Base-by-base conservation (phyloP, 2,113 vertebrate species). In the Struthio camelus region DNA sequence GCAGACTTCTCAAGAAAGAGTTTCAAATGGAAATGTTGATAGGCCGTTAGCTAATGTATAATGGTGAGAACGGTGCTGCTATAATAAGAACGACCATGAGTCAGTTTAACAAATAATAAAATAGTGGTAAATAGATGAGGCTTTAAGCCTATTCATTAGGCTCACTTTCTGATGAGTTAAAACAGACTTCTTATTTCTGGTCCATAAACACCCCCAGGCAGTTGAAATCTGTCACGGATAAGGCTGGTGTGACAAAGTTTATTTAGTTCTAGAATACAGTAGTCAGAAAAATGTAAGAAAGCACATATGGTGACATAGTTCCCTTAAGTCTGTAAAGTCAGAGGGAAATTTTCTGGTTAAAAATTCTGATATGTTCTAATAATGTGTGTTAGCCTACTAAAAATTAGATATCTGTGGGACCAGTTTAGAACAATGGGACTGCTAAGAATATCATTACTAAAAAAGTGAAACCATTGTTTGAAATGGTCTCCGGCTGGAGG, bases 361-460 rank as follows among this genome's bases (percentile, higher is more conserved):
- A 96, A 96, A 85, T 91, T 73, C 77, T 80, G 65, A 67, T 92
- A 84, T 76, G 80, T 95, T 94, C 83, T 77, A 94, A 96, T 91
- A 84, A 90, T 42, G 64, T 80, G 48, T 87, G 85, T 95, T 96
- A 96, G 91, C 90, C 96, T 61, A 90, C 91, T 96, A 95, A 97
- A 97, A 97, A 97, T 95, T 93, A 97, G 97, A 95, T 97, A 98
- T 97, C 94, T 97, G 92, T 97, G 95, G 85, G 94, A 97, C 96
- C 93, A 81, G 72, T 93, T 95, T 86, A 94, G 89, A 97, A 96
- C 92, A 96, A 94, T 96, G 79, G 73, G 44, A 80, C 87, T 96
- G 95, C 88, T 95, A 96, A 85, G 87, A 97, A 96, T 96, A 95
- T 97, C 62, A 85, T 96, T 97, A 92, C 82, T 87, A 92, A 98